phyloP scores from a whole-genome alignment of 2,888 invertebrate species.

The Scaptodrosophila latifasciaeformis region DNA sequence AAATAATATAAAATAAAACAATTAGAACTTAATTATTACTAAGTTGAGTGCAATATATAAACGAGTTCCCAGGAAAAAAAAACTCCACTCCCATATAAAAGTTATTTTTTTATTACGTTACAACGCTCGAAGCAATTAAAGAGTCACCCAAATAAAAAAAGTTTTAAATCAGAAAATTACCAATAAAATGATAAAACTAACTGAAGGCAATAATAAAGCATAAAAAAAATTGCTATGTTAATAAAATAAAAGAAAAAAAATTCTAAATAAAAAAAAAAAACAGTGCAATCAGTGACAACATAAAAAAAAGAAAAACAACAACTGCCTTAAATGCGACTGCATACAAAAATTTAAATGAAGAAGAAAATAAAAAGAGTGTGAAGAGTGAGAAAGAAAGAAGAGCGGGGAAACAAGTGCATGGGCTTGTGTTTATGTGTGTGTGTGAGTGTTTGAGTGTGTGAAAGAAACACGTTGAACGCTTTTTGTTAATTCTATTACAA shows the following conservation, averaged over 20 bases:
- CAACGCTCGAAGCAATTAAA: too few relatives aligned
- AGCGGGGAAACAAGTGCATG: conserved; percentile 13
- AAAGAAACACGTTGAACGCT: conserved; percentile 42
- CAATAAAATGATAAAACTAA: not conserved
- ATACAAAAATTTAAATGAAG: conserved; percentile 40
- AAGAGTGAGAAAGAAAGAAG: conserved; percentile 20
- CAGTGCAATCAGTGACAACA: conserved; percentile 8
- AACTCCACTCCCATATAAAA: not conserved
- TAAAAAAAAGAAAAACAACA: conserved; percentile 4
- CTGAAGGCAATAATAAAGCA: conserved; percentile 6
- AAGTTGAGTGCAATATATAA: too few relatives aligned
- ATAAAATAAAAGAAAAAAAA: conserved; percentile 13
- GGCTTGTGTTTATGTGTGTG: conserved; percentile 8
- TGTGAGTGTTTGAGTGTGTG: conserved; percentile 31
- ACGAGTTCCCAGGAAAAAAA: too few relatives aligned
- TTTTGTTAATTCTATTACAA: conserved; percentile 47
- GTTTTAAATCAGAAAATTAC: too few relatives aligned
- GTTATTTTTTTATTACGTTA: too few relatives aligned
- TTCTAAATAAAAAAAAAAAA: conserved; percentile 10
- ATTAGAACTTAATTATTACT: too few relatives aligned
- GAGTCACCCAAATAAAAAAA: too few relatives aligned
- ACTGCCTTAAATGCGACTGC: conserved; percentile 26
- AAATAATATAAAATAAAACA: too few relatives aligned
- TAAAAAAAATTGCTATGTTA: conserved; percentile 8
- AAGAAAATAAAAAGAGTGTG: conserved; percentile 30